Evolutionary conservation across 2,113 vertebrate species (phyloP).

Genomic region (Cricetomys ansorgei): DNA sequence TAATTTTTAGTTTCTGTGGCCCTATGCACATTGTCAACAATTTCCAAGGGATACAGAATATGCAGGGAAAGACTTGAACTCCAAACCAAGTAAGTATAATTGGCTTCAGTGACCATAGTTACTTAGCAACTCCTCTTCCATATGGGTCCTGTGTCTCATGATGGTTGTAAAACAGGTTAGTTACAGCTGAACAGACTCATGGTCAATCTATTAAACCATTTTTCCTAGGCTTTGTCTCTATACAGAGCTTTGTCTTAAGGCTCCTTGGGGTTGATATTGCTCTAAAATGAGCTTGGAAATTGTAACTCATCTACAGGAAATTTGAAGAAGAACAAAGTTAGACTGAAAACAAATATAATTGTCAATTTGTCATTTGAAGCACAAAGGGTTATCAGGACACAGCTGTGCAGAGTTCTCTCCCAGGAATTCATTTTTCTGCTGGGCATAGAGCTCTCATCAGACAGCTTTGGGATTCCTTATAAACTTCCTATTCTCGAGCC

Average conservation of each 20-base stretch:
- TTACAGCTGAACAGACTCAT: background rate
- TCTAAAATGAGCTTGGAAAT: background rate
- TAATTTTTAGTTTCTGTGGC: background rate
- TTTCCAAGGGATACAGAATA: background rate
- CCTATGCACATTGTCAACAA: background rate
- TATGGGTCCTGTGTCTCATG: background rate
- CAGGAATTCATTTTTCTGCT: slow-evolving; percentile 43
- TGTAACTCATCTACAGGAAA: background rate
- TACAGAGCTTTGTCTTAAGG: background rate
- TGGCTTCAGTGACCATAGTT: background rate
- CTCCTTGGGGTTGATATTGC: background rate
- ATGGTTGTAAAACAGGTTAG: background rate
- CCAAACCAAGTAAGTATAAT: background rate
- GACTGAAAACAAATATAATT: background rate
- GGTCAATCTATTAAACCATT: background rate
- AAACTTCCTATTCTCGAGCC: slow-evolving; percentile 24
- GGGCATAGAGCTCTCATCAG: background rate
- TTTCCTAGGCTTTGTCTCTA: background rate
- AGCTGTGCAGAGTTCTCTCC: slow-evolving; percentile 6
- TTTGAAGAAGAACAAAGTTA: background rate
- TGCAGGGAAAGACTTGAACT: background rate
- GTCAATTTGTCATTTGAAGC: background rate
- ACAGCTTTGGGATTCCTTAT: background rate
- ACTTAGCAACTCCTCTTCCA: background rate
- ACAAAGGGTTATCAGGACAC: slow-evolving; percentile 52